phyloP scores from a whole-genome alignment of 2,888 invertebrate genomes.

The Liposcelis brunnea region DNA sequence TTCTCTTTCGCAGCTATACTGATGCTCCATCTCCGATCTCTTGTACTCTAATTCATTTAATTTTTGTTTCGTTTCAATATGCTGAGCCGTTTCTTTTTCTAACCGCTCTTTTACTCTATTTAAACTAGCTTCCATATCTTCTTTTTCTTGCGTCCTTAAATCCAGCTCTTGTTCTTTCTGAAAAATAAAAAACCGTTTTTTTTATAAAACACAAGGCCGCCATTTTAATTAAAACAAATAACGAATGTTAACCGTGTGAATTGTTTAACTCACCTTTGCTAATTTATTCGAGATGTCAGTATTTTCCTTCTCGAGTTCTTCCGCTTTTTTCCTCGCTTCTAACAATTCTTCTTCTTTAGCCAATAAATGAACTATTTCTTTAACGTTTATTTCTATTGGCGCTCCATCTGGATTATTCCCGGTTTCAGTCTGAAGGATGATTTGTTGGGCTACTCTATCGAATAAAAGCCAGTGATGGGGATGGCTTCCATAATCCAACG shows the following conservation, averaged over 20 bases:
- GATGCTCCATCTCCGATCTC: constrained; percentile 43
- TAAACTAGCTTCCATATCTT: constrained; percentile 73
- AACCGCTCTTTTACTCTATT: constrained; percentile 67
- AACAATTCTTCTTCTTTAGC: constrained; percentile 88
- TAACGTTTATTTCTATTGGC: constrained; percentile 76
- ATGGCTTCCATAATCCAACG: constrained; percentile 62
- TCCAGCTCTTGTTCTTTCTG: constrained; percentile 73
- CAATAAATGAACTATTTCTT: constrained; percentile 72
- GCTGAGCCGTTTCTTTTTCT: constrained; percentile 75
- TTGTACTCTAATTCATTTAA: constrained; percentile 43
- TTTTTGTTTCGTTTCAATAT: constrained; percentile 69
- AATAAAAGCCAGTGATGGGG: constrained; percentile 88
- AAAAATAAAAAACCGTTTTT: constrained; percentile 6
- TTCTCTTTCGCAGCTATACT: constrained; percentile 56
- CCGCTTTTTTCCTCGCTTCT: constrained; percentile 69
- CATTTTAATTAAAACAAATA: no score
- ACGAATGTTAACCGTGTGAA: no score
- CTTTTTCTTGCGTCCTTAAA: constrained; percentile 75
- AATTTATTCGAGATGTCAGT: constrained; percentile 70
- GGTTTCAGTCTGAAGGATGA: constrained; percentile 61
- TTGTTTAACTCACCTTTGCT: no score
- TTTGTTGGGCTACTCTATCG: constrained; percentile 86
- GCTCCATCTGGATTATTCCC: constrained; percentile 68
- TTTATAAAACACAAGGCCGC: background rate
- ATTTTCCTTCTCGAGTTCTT: constrained; percentile 76